Evolutionary conservation across 30 jellyfish, hydroid and myxozoan genomes (phyloP).

Genomic region (Cassiopea andromeda): DNA sequence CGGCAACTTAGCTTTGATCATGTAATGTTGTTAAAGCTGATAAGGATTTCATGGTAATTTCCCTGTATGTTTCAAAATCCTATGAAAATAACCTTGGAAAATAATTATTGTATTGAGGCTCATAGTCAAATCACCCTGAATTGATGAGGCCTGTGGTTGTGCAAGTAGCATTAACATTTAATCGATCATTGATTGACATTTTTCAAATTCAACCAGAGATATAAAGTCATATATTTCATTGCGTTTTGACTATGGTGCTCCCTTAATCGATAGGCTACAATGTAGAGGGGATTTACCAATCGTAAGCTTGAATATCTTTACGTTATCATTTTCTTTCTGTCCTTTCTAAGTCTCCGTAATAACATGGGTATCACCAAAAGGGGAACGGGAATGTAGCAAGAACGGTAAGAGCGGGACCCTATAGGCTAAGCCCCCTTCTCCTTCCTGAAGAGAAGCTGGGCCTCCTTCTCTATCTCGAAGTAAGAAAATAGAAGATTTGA

Average conservation of each 20-base stretch:
- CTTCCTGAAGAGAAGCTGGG: too few relatives aligned
- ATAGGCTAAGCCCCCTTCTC: too few relatives aligned
- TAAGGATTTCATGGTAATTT: not conserved
- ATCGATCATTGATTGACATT: constrained; percentile 2
- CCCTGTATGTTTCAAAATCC: constrained; percentile 8
- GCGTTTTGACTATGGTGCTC: not conserved
- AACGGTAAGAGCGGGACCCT: too few relatives aligned
- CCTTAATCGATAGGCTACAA: not conserved
- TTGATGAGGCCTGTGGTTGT: not conserved
- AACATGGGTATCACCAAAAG: too few relatives aligned
- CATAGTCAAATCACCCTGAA: not conserved
- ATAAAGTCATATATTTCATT: not conserved
- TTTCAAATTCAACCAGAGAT: constrained; percentile 3
- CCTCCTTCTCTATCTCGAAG: too few relatives aligned
- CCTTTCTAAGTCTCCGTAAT: too few relatives aligned
- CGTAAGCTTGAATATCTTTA: not conserved
- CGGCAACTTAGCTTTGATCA: not conserved
- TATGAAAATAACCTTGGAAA: constrained; percentile 7
- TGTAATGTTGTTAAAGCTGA: not conserved
- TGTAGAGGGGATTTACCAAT: not conserved
- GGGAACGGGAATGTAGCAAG: too few relatives aligned
- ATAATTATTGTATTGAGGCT: not conserved
- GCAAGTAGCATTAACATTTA: not conserved
- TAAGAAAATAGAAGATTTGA: too few relatives aligned
- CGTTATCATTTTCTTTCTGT: not conserved